Evolutionary conservation across 2,113 vertebrate genomes (phyloP).

Genomic region (Ramphastos sulfuratus): DNA sequence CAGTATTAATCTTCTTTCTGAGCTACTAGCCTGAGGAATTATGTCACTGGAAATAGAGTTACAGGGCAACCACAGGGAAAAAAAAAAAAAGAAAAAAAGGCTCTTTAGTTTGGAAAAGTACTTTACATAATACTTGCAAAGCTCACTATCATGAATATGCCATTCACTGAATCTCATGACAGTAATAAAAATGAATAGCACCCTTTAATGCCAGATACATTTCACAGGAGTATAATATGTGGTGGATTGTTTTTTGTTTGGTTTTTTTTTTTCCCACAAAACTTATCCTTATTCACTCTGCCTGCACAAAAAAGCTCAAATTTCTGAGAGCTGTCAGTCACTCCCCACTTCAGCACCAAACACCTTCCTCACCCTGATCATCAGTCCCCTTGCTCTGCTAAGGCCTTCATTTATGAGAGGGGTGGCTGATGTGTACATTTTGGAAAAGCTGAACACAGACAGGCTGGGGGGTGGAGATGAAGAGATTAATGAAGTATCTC

Average conservation of each 20-base stretch:
- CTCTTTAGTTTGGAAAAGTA: neutral
- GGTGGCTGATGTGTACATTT: neutral
- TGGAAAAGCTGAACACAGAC: neutral
- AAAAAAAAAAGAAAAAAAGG: neutral
- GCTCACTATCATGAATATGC: neutral
- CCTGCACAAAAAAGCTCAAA: neutral
- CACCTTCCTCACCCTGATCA: neutral
- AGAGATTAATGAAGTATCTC: neutral
- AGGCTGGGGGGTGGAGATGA: neutral
- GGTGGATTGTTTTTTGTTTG: rapidly evolving
- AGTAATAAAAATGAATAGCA: neutral
- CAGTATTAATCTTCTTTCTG: neutral
- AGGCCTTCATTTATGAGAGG: neutral
- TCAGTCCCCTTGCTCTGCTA: too few species aligned
- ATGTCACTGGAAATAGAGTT: neutral
- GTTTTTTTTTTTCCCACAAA: neutral
- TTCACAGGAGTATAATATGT: neutral
- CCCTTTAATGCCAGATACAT: neutral
- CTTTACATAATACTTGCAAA: neutral
- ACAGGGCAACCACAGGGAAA: neutral
- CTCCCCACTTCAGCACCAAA: neutral
- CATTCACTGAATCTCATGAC: neutral
- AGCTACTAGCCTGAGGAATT: neutral
- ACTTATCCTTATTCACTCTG: neutral
- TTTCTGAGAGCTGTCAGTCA: neutral